These are phyloP conservation scores for Phania funesta DNA, from an alignment of 2,888 invertebrate species.

Conservation along the genomic window DNA sequence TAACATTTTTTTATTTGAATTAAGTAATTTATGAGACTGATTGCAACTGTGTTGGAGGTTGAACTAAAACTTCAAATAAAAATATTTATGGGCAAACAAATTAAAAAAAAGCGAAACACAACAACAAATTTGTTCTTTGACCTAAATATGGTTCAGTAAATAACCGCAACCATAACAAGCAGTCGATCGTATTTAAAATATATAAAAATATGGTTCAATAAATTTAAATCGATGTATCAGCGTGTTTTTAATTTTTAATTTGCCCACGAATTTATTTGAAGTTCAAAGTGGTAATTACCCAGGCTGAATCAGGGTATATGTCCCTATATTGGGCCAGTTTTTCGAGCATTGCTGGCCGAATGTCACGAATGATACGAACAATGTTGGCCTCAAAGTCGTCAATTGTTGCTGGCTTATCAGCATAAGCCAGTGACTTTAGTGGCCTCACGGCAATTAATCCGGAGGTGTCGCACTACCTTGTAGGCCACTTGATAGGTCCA, in stretches of 20 bases:
- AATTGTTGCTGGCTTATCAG: no score
- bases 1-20: constrained; percentile 45
- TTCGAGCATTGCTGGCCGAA: no score
- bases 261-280: no score
- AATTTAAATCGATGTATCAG: constrained; percentile 32
- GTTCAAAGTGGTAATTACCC: no score
- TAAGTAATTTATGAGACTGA: constrained; percentile 62
- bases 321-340: no score
- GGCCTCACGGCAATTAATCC: no score
- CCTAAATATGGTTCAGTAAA: constrained; percentile 24
- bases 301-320: no score
- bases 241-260: background rate
- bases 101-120: background rate
- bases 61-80: constrained; percentile 56
- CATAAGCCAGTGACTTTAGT: no score
- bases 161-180: constrained; percentile 17
- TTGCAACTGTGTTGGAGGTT: constrained; percentile 53
- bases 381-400: no score
- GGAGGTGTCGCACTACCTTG: no score
- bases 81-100: constrained; percentile 26
- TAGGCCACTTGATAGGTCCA: no score
- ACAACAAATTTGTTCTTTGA: constrained; percentile 45
- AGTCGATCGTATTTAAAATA: background rate
- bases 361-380: no score
- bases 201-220: constrained; percentile 45